Evolutionary conservation across 2,113 vertebrate genomes (phyloP).

Genomic region (Seriola rivoliana): DNA sequence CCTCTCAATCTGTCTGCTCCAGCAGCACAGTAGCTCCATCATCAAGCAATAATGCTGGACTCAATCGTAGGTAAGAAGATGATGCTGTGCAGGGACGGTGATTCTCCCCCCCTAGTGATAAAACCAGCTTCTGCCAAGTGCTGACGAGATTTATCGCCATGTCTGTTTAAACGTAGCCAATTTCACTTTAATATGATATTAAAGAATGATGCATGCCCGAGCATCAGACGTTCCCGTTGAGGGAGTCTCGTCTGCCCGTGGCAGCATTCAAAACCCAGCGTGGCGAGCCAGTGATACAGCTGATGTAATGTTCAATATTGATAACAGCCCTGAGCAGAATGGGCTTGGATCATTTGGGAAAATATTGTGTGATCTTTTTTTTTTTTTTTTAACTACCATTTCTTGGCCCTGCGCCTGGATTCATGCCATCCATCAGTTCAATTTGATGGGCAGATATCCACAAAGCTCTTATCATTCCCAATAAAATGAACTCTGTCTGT

Average conservation of each 20-base stretch:
- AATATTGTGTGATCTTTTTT: slow-evolving; percentile 57
- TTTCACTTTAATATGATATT: slow-evolving; percentile 85
- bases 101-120: slow-evolving; percentile 69
- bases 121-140: slow-evolving; percentile 66
- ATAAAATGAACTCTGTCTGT: slow-evolving; percentile 62
- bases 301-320: slow-evolving; percentile 84
- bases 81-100: slow-evolving; percentile 70
- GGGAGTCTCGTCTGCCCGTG: slow-evolving; percentile 47
- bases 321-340: slow-evolving; percentile 78
- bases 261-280: slow-evolving; percentile 56
- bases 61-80: slow-evolving; percentile 70
- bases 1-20: slow-evolving; percentile 57
- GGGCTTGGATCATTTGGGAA: slow-evolving; percentile 80
- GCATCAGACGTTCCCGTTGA: slow-evolving; percentile 51
- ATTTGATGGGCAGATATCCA: slow-evolving; percentile 66
- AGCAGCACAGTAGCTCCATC: slow-evolving; percentile 62
- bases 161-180: slow-evolving; percentile 86
- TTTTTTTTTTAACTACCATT: slow-evolving; percentile 34
- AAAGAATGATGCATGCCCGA: slow-evolving; percentile 84
- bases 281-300: slow-evolving; percentile 45
- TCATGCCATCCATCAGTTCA: slow-evolving; percentile 47
- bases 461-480: slow-evolving; percentile 53
- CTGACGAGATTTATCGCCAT: slow-evolving; percentile 79
- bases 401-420: slow-evolving; percentile 50
- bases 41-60: slow-evolving; percentile 74